Base-by-base conservation (phyloP, 2,888 invertebrate species). In the Corythucha ciliata region DNA sequence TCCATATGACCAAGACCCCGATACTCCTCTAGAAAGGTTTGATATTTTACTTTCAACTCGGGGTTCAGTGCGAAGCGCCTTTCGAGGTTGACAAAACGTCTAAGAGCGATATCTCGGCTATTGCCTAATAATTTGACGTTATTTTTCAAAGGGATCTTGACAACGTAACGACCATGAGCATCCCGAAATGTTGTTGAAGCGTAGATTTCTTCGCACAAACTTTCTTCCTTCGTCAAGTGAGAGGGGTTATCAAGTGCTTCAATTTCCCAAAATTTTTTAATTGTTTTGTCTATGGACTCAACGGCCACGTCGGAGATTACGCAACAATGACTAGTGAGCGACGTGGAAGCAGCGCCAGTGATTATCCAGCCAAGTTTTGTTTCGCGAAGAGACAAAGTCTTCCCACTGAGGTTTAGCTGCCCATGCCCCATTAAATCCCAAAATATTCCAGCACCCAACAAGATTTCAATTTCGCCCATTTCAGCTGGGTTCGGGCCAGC, bases 1-100 rank as follows among this genome's bases (percentile, higher is more conserved):
- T 34, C 37, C 61, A 62, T 63, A 41, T 63, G 60, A n/a, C 55
- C 58, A 6, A 62, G 24, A 16, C 14, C 33, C 6, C 10, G 16
- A 14, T 46, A 46, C 21, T 46, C 46, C 5, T 37, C 33, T 6
- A 61, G 60, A 46, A 60, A 57, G 5, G 24, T 16, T 7, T 8
- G 20, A 36, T 51, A 51, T 10, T 47, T 14, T 14, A 20, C 18
- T 32, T 51, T 33, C 18, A 52, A 37, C 12, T 16, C 12, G 16
- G 4, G 25, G 16, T 52, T 24, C 10, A 22, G 36, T 12, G 36
- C 18, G 26, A 52, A 16, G 18, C 52, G 4, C 14, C 32, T 52
- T 22, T 52, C 52, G 2, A 52, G 16, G 8, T 27, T 32, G 10
- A 37, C 8, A 27, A 52, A 52, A 18, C 52, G 14, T 16, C 52